Evolutionary conservation across 30 jellyfish, hydroid and myxozoan genomes (phyloP), one percentile per base, ranked within the genome.

Genomic region (Aurelia aurita): DNA sequence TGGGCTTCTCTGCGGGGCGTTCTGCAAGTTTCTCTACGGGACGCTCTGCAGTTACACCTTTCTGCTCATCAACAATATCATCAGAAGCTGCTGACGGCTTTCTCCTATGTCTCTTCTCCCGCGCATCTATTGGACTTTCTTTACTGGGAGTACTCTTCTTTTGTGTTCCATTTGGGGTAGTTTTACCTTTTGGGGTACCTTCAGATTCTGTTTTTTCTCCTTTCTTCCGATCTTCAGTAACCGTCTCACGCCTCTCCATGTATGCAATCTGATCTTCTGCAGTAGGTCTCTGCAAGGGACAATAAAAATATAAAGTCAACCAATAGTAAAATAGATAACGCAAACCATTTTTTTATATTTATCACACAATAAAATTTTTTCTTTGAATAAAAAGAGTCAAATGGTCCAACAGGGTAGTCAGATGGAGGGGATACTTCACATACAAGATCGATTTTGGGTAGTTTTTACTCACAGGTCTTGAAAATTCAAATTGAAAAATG

Each of bases 151-250:
- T 58, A 18, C 85, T 57, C 32, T 81, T 80, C 45, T 81, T 81
- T 84, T 81, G 91, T 28, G 49, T 57, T 32, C 91, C 91, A 27
- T 81, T 81, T 51, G 90, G 81, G 16, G 90, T 69, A 62, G 78
- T 3, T 53, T 55, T 55, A 3, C 23, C 28, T 72, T 81, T 81
- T 10, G 69, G 72, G 39, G 74, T 57, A 13, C 61, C 72, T 60
- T 66, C 85, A 16, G 83, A 63, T 46, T 66, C 85, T 8, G 60
- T 20, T 49, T 49, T 80, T 13, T 81, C 91, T 10, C 70, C 71
- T 58, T 68, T 81, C 66, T 69, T 81, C 59, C 58, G 59, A 23
- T 81, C 74, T 32, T 81, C 91, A 13, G 91, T 57, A 6, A 58
- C 27, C 15, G 64, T 70, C 49, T 64, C 85, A 43, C 91, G 31